Conservation (phyloP, 2,797 vertebrate genomes). For the Chromobotia macracanthus region DNA sequence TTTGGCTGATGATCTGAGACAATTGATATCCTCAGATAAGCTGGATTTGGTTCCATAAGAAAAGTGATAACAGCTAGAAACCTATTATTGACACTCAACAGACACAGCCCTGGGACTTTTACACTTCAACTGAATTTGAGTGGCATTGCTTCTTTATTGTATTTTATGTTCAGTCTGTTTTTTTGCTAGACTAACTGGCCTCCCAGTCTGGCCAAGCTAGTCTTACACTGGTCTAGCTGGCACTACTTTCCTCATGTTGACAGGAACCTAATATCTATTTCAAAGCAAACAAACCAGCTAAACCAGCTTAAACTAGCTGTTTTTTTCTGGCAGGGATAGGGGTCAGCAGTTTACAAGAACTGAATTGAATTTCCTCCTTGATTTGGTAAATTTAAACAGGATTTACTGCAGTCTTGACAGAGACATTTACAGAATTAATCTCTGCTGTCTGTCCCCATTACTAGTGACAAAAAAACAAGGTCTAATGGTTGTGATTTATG, state of each 20-base stretch:
- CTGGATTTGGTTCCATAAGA: conserved; percentile 50
- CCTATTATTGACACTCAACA: conserved; percentile 63
- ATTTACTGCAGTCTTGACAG: conserved; percentile 21
- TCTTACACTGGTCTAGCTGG: too few relatives aligned
- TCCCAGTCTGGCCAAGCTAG: background rate
- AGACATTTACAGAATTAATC: conserved; percentile 63
- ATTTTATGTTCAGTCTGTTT: background rate
- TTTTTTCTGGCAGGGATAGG: conserved; percentile 1
- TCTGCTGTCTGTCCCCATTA: conserved; percentile 60
- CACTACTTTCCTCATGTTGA: too few relatives aligned
- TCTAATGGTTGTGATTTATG: conserved; percentile 52
- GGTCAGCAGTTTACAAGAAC: conserved; percentile 60
- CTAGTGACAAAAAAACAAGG: conserved; percentile 40
- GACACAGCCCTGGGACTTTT: conserved; percentile 52
- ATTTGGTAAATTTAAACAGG: conserved; percentile 33
- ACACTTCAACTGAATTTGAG: conserved; percentile 44
- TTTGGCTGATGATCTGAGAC: conserved; percentile 58
- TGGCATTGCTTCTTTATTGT: background rate
- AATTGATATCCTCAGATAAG: conserved; percentile 56
- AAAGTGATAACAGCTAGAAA: conserved; percentile 29
- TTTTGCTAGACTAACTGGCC: background rate
- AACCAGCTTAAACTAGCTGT: background rate
- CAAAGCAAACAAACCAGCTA: background rate
- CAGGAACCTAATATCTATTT: background rate
- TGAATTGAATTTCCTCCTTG: conserved; percentile 45